A percentile compares a stretch with the other conserved stretches of the same genome.
These are phyloP conservation scores for Caenorhabditis briggsae DNA, from an alignment of 1,140 invertebrate genomes.

Conservation along the genomic window DNA sequence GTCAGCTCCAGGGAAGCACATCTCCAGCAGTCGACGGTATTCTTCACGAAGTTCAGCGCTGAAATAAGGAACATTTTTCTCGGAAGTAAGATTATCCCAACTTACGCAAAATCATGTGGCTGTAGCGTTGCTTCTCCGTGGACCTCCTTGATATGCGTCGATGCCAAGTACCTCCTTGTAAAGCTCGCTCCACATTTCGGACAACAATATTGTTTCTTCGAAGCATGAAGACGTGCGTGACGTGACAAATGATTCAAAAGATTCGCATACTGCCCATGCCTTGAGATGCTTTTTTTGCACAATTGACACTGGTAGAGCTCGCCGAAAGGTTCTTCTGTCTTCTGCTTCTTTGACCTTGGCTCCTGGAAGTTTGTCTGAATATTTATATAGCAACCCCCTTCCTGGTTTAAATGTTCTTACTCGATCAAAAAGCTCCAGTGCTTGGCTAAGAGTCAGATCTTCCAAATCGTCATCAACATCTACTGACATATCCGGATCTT, in stretches of 20 bases:
- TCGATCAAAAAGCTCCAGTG: constrained; percentile 39
- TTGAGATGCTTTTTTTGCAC: constrained; percentile 42
- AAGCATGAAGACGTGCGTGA: constrained; percentile 34
- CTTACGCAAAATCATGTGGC: constrained; percentile 46
- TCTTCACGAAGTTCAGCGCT: constrained; percentile 34
- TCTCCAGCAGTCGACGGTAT: constrained; percentile 31
- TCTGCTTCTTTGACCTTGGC: constrained; percentile 7
- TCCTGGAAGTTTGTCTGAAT: constrained; percentile 37
- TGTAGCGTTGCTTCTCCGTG: constrained; percentile 2
- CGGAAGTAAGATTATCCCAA: neutral
- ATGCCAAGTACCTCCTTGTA: constrained; percentile 25
- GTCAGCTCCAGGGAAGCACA: constrained; percentile 40
- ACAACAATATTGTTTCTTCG: constrained; percentile 44
- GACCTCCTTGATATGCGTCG: constrained; percentile 28
- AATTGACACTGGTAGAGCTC: constrained; percentile 46
- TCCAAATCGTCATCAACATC: constrained; percentile 37
- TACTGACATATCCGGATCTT: constrained; percentile 34
- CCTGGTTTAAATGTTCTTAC: neutral
- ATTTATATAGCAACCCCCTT: too few species aligned
- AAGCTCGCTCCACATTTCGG: constrained; percentile 46
- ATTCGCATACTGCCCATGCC: constrained; percentile 37
- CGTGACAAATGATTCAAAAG: constrained; percentile 49
- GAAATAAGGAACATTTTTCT: neutral
- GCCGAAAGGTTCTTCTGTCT: constrained; percentile 43
- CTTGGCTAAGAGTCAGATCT: constrained; percentile 42